Evolutionary conservation across 2,888 invertebrate species (phyloP), one percentile per base, ranked within the genome.

Genomic region (Heliconius erato): DNA sequence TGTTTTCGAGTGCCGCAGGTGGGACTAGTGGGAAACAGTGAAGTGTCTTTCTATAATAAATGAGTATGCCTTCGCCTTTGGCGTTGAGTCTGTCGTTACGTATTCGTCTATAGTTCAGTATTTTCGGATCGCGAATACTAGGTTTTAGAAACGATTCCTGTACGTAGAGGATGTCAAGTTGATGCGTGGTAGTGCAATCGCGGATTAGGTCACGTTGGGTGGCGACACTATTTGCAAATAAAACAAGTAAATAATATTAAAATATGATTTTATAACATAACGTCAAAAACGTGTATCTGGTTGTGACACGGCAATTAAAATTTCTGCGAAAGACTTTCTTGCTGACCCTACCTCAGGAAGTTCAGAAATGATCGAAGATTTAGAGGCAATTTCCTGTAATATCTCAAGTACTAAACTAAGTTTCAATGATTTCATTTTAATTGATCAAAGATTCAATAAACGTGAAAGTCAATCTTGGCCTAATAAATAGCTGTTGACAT

Each of bases 341-440:
- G 54, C 16, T 74, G 74, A 74, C 80, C 80, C 80, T 80, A 86
- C 85, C 86, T 85, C 85, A 86, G 87, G 87, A 87, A 88, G 87
- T 89, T 89, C 87, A 85, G 88, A 88, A 89, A 90, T 90, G 89
- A 89, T 90, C 91, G 88, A 88, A 89, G 90, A 92, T 92, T 91
- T 91, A 92, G 91, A 87, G 90, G 86, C 92, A 90, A 92, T 93
- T 91, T 90, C 89, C 89, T 85, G 78, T 86, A 89, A 90, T 88
- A 89, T 87, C 89, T 87, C 81, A 89, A 89, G 88, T 87, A 44
- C n/a, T 87, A 88, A 90, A 89, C 88, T 87, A 88, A 88, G 82
- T 86, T 87, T 86, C 87, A 86, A 87, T 81, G 85, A 85, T 84
- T 84, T 84, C 79, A 85, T 86, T 86, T 85, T 81, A 82, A 85